Evolutionary conservation across 1,140 invertebrate species (phyloP), one percentile per base, ranked within the genome.

Genomic region (Yoshiicerus persimilis): DNA sequence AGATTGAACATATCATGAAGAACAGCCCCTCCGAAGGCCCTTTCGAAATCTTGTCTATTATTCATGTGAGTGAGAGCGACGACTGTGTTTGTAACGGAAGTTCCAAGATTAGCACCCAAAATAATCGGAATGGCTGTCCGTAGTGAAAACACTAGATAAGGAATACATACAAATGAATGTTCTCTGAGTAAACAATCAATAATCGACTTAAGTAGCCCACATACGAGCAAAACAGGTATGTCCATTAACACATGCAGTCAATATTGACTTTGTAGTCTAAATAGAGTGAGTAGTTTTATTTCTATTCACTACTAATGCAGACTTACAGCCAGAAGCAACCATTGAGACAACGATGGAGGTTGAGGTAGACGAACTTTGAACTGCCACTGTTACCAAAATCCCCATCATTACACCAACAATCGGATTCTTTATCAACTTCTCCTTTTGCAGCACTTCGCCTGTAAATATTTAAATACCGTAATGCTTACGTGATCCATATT

Each of bases 31-130:
- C 93, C 93, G 91, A 95, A 95, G 3, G 94, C 94, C 70, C 93
- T 90, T 36, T 93, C 91, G 90, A 94, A 94, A 87, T 94, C 92
- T 13, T 92, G 91, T 75, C 92, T 91, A 80, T 93, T 91, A 9
- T 91, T 89, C 30, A 92, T 92, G 87, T 93, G 93, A 10, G 93
- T 93, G 2, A 95, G 89, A 5, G 94, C 93, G 3, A 95, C 94
- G 9, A 95, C 92, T 0, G 94, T 94, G 90, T 94, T 95, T 85
- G 94, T 95, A 10, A 95, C 92, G 0, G 93, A 94, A 1, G 94
- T 95, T n/a, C 94, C 94, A 41, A 95, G 93, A 91, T 95, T 95
- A 38, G 94, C 93, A 0, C 94, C 94, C 94, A 95, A 94, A 23
- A 95, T 92, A 83, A 88, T 94, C 4, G 94, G 94, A 47, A 95